Percentiles rank a stretch among this genome's conserved stretches.
Evolutionary conservation across 2,113 vertebrate species (phyloP).

Genomic region (Sialia sialis): DNA sequence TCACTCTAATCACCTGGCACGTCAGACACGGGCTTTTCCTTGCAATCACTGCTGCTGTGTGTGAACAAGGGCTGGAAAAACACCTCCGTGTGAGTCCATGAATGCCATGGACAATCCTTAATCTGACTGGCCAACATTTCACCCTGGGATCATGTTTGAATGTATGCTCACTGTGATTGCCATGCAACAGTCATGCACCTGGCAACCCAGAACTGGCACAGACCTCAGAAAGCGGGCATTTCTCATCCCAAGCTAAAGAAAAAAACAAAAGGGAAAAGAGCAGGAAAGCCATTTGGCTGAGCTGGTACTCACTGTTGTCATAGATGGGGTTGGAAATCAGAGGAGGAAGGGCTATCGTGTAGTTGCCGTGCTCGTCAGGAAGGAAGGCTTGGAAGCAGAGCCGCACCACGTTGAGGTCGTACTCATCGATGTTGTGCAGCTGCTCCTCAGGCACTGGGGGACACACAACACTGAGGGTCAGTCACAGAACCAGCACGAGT

Average conservation of each 20-base stretch:
- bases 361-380: conserved; percentile 84
- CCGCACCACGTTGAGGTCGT: conserved; percentile 95
- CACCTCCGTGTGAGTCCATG: rapidly evolving
- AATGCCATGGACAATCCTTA: not conserved
- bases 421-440: conserved; percentile 90
- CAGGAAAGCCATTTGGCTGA: not conserved
- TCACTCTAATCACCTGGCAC: not conserved
- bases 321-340: conserved; percentile 96
- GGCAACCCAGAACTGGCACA: not conserved
- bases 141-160: not conserved
- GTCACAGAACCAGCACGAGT: not conserved
- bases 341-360: conserved; percentile 79
- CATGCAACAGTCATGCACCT: rapidly evolving
- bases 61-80: not conserved
- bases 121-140: not conserved
- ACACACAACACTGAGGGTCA: not conserved
- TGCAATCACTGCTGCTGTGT: not conserved
- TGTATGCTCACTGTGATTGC: too few species aligned
- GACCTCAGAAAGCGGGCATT: not conserved
- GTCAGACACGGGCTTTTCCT: not conserved
- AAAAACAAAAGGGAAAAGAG: not conserved
- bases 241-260: not conserved
- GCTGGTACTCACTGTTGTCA: conserved; percentile 91
- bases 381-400: conserved; percentile 95
- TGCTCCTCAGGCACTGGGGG: conserved; percentile 86